These are phyloP conservation scores for Mythimna lalbum DNA, from an alignment of 2,888 invertebrate genomes.

Conservation along the genomic window DNA sequence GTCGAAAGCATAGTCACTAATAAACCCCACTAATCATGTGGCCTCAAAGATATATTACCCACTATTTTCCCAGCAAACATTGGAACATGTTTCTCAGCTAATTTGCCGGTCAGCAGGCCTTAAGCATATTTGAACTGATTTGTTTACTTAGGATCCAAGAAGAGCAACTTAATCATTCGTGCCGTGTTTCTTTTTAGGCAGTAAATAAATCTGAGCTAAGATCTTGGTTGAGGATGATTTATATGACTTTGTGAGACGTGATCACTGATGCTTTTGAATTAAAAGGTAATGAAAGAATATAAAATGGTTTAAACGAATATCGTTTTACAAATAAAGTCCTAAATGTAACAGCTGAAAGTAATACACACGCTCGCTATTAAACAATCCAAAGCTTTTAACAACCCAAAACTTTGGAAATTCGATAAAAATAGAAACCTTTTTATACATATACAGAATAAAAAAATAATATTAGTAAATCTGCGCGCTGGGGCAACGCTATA, in stretches of 20 bases:
- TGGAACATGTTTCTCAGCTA: constrained; percentile 39
- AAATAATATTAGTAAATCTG: constrained; percentile 4
- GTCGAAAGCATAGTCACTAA: constrained; percentile 16
- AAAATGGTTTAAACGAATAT: not conserved
- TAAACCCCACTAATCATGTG: constrained; percentile 51
- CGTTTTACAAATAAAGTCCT: not conserved
- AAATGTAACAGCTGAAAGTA: constrained; percentile 9
- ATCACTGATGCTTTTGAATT: not conserved
- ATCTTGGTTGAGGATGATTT: constrained; percentile 26
- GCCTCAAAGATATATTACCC: constrained; percentile 37
- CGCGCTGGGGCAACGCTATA: constrained; percentile 4
- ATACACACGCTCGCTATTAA: constrained; percentile 20
- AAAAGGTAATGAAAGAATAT: not conserved
- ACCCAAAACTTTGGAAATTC: constrained; percentile 18
- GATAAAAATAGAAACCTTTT: constrained; percentile 2
- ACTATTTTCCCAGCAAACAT: constrained; percentile 53
- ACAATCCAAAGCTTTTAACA: constrained; percentile 27
- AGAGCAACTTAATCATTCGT: constrained; percentile 60
- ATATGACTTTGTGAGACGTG: constrained; percentile 37
- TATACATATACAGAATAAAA: not conserved
- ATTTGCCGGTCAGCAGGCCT: constrained; percentile 54
- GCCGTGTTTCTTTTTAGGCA: constrained; percentile 56
- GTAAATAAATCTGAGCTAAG: constrained; percentile 56
- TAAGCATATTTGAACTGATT: constrained; percentile 52
- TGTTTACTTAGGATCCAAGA: constrained; percentile 63